These are phyloP conservation scores for Drosophila bifasciata DNA, from an alignment of 1,140 invertebrate species.

Conservation along the genomic window DNA sequence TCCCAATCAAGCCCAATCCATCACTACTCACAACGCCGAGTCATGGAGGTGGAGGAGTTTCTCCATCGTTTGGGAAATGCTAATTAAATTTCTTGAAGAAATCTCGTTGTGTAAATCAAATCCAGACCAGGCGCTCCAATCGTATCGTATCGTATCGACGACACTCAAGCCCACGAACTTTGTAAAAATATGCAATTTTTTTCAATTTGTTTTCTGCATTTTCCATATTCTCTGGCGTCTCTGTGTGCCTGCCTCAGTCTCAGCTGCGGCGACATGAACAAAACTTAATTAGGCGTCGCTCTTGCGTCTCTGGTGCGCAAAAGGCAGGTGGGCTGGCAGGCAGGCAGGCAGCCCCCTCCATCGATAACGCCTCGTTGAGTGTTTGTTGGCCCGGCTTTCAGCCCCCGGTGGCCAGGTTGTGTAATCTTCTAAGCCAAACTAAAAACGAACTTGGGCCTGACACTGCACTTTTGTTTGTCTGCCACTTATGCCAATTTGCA, in stretches of 20 bases:
- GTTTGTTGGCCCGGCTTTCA: constrained; percentile 3
- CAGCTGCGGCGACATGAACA: constrained; percentile 3
- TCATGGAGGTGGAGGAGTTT: constrained; percentile 21
- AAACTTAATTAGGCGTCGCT: constrained; percentile 55
- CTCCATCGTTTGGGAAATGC: background rate
- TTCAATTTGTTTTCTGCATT: constrained; percentile 38
- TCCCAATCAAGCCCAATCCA: background rate
- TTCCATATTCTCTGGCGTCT: constrained; percentile 39
- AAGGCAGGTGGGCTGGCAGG: constrained; percentile 23
- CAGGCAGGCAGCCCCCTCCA: constrained; percentile 24
- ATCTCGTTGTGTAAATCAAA: constrained; percentile 3
- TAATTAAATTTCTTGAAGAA: constrained; percentile 3
- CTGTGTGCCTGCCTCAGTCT: background rate
- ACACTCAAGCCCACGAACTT: constrained; percentile 7
- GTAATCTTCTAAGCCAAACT: constrained; percentile 31
- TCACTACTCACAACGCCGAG: constrained; percentile 23
- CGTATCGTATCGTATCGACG: background rate
- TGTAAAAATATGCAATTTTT: constrained; percentile 18
- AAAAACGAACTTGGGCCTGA: constrained; percentile 36
- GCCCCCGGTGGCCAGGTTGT: constrained; percentile 31
- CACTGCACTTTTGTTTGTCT: constrained; percentile 28
- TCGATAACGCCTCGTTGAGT: constrained; percentile 36
- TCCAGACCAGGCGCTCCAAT: background rate
- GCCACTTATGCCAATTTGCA: constrained; percentile 21
- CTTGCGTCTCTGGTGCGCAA: constrained; percentile 14